phyloP scores from a whole-genome alignment of 2,888 invertebrate genomes.

The Rhogogaster chlorosoma region DNA sequence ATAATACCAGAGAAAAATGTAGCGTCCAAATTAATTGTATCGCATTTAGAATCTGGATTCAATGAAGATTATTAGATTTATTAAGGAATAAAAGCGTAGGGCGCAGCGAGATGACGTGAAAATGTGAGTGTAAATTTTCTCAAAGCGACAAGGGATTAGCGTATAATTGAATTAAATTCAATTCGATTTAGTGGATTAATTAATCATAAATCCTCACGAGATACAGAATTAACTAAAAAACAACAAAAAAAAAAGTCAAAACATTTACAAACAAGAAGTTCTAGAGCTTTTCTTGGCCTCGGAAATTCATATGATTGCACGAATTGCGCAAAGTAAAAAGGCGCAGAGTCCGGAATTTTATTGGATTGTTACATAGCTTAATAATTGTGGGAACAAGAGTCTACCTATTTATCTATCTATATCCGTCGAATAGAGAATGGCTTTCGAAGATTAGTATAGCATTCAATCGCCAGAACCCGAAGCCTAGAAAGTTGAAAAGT shows the following conservation, averaged over 20 bases:
- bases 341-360: background rate
- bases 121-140: background rate
- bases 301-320: background rate
- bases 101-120: background rate
- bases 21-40: background rate
- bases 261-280: background rate
- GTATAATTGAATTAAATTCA: background rate
- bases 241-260: background rate
- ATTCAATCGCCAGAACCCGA: background rate
- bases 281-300: background rate
- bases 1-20: background rate
- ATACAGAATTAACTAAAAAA: background rate
- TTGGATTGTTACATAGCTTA: too few relatives aligned
- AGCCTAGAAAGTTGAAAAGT: constrained; percentile 39
- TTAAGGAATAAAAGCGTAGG: background rate
- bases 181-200: background rate
- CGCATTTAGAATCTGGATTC: background rate
- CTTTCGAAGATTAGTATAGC: constrained; percentile 14
- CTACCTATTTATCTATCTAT: background rate
- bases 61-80: background rate
- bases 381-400: constrained; percentile 8
- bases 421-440: constrained; percentile 16
- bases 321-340: background rate
- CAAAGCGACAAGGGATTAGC: background rate
- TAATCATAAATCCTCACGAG: background rate